These are phyloP conservation scores for Stratiomys singularior DNA, from an alignment of 2,888 invertebrate genomes.

Conservation along the genomic window DNA sequence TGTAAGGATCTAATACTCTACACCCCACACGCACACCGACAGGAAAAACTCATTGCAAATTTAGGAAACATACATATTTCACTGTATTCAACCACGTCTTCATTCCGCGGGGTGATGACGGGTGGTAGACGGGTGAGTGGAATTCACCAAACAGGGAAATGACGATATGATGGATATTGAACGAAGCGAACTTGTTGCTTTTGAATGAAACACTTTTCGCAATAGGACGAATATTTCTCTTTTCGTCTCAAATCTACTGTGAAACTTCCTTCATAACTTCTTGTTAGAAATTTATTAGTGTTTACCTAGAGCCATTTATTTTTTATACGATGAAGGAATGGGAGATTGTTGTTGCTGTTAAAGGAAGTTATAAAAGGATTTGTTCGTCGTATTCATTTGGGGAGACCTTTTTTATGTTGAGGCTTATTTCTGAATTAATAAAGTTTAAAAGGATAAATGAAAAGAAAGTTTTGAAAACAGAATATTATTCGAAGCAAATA, in stretches of 20 bases:
- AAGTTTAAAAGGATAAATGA: no score
- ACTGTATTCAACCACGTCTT: neutral
- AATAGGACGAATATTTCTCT: neutral
- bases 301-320: slow-evolving; percentile 8
- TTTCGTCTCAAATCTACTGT: neutral
- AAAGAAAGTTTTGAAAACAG: no score
- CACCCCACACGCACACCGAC: neutral
- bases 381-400: no score
- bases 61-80: slow-evolving; percentile 23
- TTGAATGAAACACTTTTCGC: neutral
- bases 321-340: neutral
- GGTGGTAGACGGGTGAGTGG: no score
- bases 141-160: neutral
- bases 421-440: no score
- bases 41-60: neutral
- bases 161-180: neutral
- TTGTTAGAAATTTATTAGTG: slow-evolving; percentile 24
- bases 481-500: no score
- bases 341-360: neutral
- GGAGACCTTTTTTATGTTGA: no score
- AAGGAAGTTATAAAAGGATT: neutral
- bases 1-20: no score
- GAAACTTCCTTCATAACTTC: neutral
- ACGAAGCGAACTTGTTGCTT: neutral
- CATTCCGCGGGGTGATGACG: no score